Percentiles rank a stretch among this genome's conserved stretches.
phyloP scores from a whole-genome alignment of 2,797 vertebrate genomes.

The Brachymystax lenok region DNA sequence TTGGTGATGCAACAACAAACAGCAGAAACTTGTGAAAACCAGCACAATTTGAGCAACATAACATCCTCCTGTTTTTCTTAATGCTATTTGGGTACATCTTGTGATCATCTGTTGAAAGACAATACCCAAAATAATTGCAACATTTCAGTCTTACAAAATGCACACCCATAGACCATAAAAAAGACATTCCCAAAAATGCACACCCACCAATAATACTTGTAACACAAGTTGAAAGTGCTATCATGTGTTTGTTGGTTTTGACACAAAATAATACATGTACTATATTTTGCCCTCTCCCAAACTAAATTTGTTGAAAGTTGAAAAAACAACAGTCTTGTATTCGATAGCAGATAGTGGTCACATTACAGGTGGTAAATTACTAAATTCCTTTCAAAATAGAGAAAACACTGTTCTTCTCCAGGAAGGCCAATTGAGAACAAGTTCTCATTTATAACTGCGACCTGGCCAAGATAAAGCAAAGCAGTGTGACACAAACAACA shows the following conservation, averaged over 20 bases:
- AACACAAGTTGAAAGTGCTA: neutral
- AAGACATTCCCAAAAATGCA: neutral
- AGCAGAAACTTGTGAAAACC: too few species aligned
- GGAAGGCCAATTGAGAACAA: too few species aligned
- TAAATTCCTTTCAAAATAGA: neutral
- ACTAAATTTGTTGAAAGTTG: too few species aligned
- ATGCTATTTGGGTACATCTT: conserved; percentile 10
- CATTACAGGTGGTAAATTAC: neutral
- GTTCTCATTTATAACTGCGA: too few species aligned
- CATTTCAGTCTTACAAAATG: conserved; percentile 30
- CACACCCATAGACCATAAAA: neutral
- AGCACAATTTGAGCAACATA: neutral
- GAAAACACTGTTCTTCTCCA: neutral
- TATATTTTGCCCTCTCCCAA: neutral
- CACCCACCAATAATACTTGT: neutral
- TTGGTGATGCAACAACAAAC: neutral
- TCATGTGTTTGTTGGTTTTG: neutral
- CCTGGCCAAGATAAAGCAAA: too few species aligned
- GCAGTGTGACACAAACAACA: too few species aligned
- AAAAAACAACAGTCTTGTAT: neutral
- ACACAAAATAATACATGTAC: neutral
- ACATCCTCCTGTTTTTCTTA: neutral
- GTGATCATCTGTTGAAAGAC: conserved; percentile 37
- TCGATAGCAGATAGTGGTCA: neutral
- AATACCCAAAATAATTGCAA: conserved; percentile 24